Evolutionary conservation across 1,140 invertebrate genomes (phyloP).

Genomic region (Aethina tumida): DNA sequence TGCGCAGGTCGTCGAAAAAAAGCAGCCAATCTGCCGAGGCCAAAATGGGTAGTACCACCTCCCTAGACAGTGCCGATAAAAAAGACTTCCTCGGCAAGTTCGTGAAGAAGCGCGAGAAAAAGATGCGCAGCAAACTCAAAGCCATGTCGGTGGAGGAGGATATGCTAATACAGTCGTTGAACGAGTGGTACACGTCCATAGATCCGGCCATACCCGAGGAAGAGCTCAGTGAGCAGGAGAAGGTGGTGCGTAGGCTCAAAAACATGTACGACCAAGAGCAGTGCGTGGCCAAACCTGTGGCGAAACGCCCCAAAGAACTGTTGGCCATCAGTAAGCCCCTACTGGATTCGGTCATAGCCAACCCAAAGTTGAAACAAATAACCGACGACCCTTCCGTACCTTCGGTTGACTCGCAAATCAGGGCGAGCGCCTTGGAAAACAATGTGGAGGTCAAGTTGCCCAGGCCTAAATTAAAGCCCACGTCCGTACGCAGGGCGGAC

Average conservation of each 20-base stretch:
- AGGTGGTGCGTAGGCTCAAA: constrained; percentile 26
- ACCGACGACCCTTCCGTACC: constrained; percentile 18
- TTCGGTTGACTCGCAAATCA: constrained; percentile 9
- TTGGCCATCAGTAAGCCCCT: constrained; percentile 30
- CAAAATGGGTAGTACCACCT: constrained; percentile 9
- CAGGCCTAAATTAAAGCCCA: too few species aligned
- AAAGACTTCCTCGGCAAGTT: constrained; percentile 10
- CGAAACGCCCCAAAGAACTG: constrained; percentile 24
- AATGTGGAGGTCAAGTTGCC: too few species aligned
- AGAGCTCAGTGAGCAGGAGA: constrained; percentile 24
- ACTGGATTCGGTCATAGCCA: constrained; percentile 25
- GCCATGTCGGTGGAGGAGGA: constrained; percentile 26
- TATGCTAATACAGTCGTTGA: constrained; percentile 19
- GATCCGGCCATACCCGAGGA: constrained; percentile 23
- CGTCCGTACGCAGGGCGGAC: background rate
- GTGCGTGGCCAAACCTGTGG: constrained; percentile 20
- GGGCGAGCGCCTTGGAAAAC: constrained; percentile 14
- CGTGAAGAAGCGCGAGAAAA: constrained; percentile 16
- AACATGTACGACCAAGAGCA: constrained; percentile 23
- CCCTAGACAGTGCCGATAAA: constrained; percentile 4
- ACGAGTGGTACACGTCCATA: constrained; percentile 24
- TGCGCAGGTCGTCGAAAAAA: background rate
- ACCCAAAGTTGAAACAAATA: constrained; percentile 25
- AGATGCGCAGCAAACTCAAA: constrained; percentile 13
- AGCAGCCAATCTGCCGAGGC: constrained; percentile 4